phyloP scores from a whole-genome alignment of 1,140 invertebrate species.

The Sarcophaga peregrina region DNA sequence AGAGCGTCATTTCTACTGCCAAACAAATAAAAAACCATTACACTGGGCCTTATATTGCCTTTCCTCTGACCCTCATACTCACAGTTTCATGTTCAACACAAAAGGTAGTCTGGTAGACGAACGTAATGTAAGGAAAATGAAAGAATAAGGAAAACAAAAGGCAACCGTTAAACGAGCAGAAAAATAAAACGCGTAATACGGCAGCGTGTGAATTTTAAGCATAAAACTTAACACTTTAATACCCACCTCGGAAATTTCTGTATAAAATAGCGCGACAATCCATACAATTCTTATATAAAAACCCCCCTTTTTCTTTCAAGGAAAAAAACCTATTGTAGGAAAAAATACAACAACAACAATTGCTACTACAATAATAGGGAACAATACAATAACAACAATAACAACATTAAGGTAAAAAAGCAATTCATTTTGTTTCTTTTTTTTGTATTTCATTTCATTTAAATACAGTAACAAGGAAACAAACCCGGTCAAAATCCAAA shows the following conservation, averaged over 20 bases:
- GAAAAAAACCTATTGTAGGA: background rate
- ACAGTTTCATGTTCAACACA: constrained; percentile 25
- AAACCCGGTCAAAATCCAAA: background rate
- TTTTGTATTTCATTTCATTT: too few species aligned
- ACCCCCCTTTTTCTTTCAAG: background rate
- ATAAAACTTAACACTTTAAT: constrained; percentile 40
- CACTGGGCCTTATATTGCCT: background rate
- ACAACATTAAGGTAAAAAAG: background rate
- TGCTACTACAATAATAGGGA: background rate
- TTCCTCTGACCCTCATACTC: constrained; percentile 23
- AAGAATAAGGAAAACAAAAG: background rate
- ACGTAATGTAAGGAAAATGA: background rate
- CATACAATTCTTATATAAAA: background rate
- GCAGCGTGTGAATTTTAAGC: constrained; percentile 39
- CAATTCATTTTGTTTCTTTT: constrained; percentile 20
- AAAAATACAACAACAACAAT: constrained; percentile 2
- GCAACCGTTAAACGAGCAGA: too few species aligned
- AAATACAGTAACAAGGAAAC: too few species aligned
- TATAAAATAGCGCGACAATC: background rate
- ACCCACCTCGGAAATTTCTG: background rate
- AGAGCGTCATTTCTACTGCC: background rate
- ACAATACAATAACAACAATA: background rate
- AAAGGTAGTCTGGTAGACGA: too few species aligned
- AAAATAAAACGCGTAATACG: constrained; percentile 27
- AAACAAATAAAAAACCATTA: too few species aligned